Conservation (phyloP, 64 coral and sea anemone genomes). For the Dendrophyllia cribrosa region DNA sequence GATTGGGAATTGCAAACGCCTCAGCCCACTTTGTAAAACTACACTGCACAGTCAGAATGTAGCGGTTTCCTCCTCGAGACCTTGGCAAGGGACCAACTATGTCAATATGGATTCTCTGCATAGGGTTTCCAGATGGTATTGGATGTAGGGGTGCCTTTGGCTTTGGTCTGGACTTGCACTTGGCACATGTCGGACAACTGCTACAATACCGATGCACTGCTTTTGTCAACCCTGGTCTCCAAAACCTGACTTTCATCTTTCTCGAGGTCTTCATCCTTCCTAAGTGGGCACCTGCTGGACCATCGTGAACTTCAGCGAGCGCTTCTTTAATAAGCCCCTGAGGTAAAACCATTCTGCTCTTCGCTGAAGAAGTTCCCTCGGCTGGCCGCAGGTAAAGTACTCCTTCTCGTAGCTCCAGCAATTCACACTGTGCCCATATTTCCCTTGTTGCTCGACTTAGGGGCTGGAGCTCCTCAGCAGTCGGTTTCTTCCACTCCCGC, state of each 20-base stretch:
- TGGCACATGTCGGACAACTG: background rate
- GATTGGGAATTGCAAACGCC: conserved; percentile 15
- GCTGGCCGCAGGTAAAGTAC: background rate
- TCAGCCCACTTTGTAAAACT: conserved; percentile 36
- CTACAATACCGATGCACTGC: conserved; percentile 44
- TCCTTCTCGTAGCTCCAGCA: background rate
- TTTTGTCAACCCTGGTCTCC: conserved; percentile 34
- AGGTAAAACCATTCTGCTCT: conserved; percentile 25
- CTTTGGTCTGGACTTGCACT: too few relatives aligned
- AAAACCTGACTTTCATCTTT: conserved; percentile 60
- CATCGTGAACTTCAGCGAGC: too few relatives aligned
- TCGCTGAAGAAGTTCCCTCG: background rate
- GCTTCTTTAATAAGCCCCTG: background rate
- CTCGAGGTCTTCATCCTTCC: conserved; percentile 26
- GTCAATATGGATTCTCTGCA: too few relatives aligned
- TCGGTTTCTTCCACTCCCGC: too few relatives aligned
- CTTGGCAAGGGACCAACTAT: too few relatives aligned
- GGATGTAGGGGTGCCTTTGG: too few relatives aligned
- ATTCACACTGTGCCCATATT: conserved; percentile 26
- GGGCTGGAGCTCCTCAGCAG: too few relatives aligned
- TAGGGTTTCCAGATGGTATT: too few relatives aligned
- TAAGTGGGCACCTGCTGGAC: conserved; percentile 1
- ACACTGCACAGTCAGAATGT: too few relatives aligned
- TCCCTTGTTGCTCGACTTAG: background rate
- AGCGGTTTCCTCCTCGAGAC: too few relatives aligned